phyloP scores from a whole-genome alignment of 1,140 invertebrate species.

The Dendroctonus ponderosae region DNA sequence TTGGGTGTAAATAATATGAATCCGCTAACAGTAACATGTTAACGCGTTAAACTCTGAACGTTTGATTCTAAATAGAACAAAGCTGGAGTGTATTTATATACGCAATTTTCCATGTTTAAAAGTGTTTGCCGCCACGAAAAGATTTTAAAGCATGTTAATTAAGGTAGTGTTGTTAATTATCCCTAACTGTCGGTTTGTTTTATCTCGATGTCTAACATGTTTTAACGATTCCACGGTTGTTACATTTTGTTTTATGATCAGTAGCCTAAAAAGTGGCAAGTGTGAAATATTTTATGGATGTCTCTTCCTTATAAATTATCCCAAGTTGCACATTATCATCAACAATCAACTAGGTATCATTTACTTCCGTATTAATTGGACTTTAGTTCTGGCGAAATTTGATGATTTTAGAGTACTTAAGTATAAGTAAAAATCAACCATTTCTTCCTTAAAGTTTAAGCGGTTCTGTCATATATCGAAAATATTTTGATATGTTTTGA shows the following conservation, averaged over 20 bases:
- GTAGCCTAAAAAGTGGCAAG: slow-evolving; percentile 12
- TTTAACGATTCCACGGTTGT: slow-evolving; percentile 24
- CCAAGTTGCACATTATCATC: too few relatives aligned
- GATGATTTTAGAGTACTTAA: too few relatives aligned
- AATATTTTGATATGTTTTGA: too few relatives aligned
- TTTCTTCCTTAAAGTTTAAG: too few relatives aligned
- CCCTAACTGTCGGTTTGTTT: slow-evolving; percentile 36
- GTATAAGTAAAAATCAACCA: too few relatives aligned
- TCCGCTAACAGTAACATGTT: slow-evolving; percentile 11
- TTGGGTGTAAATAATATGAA: slow-evolving; percentile 1
- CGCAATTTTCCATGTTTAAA: slow-evolving; percentile 32
- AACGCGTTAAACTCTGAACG: slow-evolving; percentile 10
- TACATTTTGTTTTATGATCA: slow-evolving; percentile 19
- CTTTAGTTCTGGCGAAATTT: too few relatives aligned
- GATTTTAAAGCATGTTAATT: slow-evolving; percentile 36
- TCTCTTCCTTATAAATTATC: too few relatives aligned
- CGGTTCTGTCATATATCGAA: too few relatives aligned
- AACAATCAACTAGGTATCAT: too few relatives aligned
- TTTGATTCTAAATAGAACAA: slow-evolving; percentile 36
- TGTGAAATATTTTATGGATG: slow-evolving; percentile 2
- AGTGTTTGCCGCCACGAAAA: slow-evolving; percentile 35
- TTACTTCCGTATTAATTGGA: too few relatives aligned
- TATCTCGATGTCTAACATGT: slow-evolving; percentile 21
- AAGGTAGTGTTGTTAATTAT: slow-evolving; percentile 38
- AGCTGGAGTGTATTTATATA: slow-evolving; percentile 32